Base-by-base conservation (phyloP, 2,797 vertebrate genomes). In the Acridotheres tristis region DNA sequence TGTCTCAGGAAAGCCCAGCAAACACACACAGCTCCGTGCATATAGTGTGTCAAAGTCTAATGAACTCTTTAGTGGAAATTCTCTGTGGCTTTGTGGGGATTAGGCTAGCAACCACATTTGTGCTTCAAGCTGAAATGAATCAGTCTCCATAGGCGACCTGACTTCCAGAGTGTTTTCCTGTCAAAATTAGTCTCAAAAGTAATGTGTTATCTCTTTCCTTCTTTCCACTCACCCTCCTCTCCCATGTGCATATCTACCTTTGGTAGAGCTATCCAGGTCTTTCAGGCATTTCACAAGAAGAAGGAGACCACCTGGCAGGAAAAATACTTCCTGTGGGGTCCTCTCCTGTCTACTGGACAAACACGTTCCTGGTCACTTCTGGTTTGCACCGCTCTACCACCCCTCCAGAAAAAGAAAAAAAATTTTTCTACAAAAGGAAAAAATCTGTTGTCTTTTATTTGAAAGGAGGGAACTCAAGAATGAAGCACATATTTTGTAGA, bases 41-140 rank as follows among this genome's bases (percentile, higher is more conserved):
- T 68, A 54, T 4, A 57, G 90, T 87, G 89, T 93, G 81, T 95
- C 93, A 92, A 76, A 95, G 63, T 63, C 67, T 94, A 76, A 89
- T 79, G 86, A 95, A 90, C 74, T 87, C 81, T 87, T 67, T 16
- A 81, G 79, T 78, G 62, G 50, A 92, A 91, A 84, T 84, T 94
- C 82, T 93, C 74, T 81, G 88, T 88, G 93, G 94, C 68, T 95
- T 94, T 93, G 53, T 85, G 89, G 71, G 72, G 59, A 93, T 92
- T 82, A 95, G 78, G 47, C 48, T 74, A 88, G 78, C 65, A 89
- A 95, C 91, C 81, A 80, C 78, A 80, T 80, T 83, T 74, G 45
- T 80, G 75, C 75, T 89, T 93, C 81, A 88, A 57, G 78, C 50
- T 68, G 61, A 85, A 93, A 94, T 71, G 78, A 88, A 77, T 92